Base-by-base conservation (phyloP, 2,888 invertebrate genomes). In the Sthenelais limicola region DNA sequence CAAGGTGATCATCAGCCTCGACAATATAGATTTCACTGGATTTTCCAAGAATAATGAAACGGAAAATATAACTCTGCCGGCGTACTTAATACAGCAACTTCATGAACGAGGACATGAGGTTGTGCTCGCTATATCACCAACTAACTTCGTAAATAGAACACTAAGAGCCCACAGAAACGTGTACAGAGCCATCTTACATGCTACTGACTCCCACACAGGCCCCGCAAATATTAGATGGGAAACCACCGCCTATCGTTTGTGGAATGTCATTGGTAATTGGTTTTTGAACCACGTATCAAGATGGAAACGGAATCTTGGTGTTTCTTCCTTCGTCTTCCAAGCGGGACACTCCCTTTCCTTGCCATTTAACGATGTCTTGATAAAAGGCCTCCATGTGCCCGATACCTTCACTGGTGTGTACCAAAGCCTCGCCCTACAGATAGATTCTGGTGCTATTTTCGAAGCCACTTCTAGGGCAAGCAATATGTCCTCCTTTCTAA, bases 251-350 rank as follows among this genome's bases (percentile, higher is more conserved):
- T 4, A 24, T 26, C 62, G 43, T 24, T 21, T 62, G n/a, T 21
- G 28, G 15, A 15, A 24, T 35, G 24, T 43, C 24, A 62, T 43
- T 9, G 21, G 5, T 4, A 4, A 12, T 4, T 62, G 62, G 62
- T 62, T 62, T 24, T 9, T 15, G 24, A 38, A 7, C 3, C n/a
- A 26, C 1, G 62, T 62, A 3, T 24, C 24, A 26, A 35, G 38
- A 26, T 7, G 35, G 4, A 4, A 28, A 1, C 35, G 28, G 7
- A 24, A 62, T 38, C 18, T 62, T 1, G 43, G 43, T 38, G 24
- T 38, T 18, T 62, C 62, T 21, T 62, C 62, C 2, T 62, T 62
- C 28, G 62, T 62, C 62, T 62, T 62, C 62, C 62, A 24, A 9
- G 62, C 38, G 9, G 62, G 38, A 3, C 62, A 62, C 1, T 35